These are phyloP conservation scores for Diadumene lineata DNA, from an alignment of 92 coral and sea anemone species.

Conservation along the genomic window DNA sequence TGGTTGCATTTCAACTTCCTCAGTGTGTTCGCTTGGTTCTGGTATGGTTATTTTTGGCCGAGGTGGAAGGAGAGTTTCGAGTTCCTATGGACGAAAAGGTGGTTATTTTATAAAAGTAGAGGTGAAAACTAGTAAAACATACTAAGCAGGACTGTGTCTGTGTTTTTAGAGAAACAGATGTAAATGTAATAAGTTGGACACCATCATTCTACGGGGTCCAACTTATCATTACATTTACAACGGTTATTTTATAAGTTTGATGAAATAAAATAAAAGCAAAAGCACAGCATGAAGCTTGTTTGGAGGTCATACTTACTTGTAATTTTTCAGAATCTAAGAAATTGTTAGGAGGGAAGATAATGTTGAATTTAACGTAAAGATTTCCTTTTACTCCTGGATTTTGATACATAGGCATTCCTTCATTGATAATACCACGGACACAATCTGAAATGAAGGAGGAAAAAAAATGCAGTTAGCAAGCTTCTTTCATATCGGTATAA, in stretches of 20 bases:
- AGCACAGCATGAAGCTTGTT: too few relatives aligned
- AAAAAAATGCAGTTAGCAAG: too few relatives aligned
- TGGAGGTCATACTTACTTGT: slow-evolving; percentile 49
- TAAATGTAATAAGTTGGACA: too few relatives aligned
- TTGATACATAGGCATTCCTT: slow-evolving; percentile 92
- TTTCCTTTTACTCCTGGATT: slow-evolving; percentile 81
- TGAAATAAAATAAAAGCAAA: too few relatives aligned
- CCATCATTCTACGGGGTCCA: too few relatives aligned
- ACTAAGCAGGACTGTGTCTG: too few relatives aligned
- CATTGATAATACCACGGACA: slow-evolving; percentile 81
- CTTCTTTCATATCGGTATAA: too few relatives aligned
- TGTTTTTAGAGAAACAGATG: too few relatives aligned
- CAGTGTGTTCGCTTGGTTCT: slow-evolving; percentile 60
- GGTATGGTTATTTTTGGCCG: slow-evolving; percentile 62
- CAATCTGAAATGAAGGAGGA: slow-evolving; percentile 70
- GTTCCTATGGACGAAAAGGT: slow-evolving; percentile 41
- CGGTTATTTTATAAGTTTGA: too few relatives aligned
- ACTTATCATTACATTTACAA: too few relatives aligned
- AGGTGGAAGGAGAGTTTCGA: slow-evolving; percentile 76
- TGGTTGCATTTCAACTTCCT: slow-evolving; percentile 81
- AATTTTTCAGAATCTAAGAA: slow-evolving; percentile 80
- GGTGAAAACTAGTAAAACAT: too few relatives aligned
- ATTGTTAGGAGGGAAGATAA: slow-evolving; percentile 82
- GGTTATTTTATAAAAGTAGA: too few relatives aligned
- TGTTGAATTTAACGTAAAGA: slow-evolving; percentile 78